Evolutionary conservation across 2,888 invertebrate species (phyloP), one percentile per base, ranked within the genome.

Genomic region (Andrena dorsata): DNA sequence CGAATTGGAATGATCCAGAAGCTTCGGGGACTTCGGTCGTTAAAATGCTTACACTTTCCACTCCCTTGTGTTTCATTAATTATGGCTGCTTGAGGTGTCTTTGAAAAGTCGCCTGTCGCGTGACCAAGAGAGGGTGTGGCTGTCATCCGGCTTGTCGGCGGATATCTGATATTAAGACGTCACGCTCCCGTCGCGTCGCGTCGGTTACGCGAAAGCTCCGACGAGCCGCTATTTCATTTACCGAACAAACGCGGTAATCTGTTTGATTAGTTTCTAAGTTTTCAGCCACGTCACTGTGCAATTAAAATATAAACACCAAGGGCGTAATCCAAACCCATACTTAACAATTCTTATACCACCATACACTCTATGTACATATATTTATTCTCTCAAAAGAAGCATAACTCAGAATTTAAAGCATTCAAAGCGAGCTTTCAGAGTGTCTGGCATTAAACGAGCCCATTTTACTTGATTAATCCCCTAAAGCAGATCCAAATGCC

Each of bases 51-150:
- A 77, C 78, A 73, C 73, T 83, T 78, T 82, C 89, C 79, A 76
- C 75, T 80, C 82, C 77, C 82, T 56, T 66, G 83, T 75, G 83
- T 63, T 74, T 79, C 77, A 76, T 87, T 89, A 88, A 88, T 88
- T 88, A 88, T 68, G 63, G 56, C 69, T 69, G 88, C 80, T 88
- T 82, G 76, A 86, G 79, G 80, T 68, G 81, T 74, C 70, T 75
- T 80, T 71, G 83, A 69, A 84, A 87, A 84, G 84, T 89, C 89
- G 78, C 74, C 75, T 86, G 83, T 91, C 86, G 92, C 92, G 92
- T 92, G 91, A 91, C 91, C 82, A 83, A 68, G 74, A 80, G 71
- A 86, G 90, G 91, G 91, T 87, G 91, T 86, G 91, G 87, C 87
- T 89, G 86, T 88, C 89, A 84, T 89, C 84, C 83, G 83, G 76